Conservation (phyloP, 2,888 invertebrate genomes). For the Noctua janthina region DNA sequence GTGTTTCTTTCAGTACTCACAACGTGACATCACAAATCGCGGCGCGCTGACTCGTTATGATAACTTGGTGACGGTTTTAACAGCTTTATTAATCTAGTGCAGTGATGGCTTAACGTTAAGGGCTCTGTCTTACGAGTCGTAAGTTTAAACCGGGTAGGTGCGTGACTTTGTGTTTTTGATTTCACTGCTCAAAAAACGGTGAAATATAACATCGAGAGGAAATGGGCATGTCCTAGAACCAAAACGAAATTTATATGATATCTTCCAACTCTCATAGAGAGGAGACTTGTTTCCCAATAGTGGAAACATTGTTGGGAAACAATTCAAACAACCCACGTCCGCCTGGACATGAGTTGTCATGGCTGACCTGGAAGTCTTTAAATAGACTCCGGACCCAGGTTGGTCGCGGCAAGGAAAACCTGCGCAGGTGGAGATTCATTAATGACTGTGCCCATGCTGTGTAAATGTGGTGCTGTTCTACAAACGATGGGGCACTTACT, state of each 20-base stretch:
- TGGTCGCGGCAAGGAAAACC: too few species aligned
- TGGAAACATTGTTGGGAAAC: background rate
- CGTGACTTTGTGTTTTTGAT: background rate
- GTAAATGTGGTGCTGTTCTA: too few species aligned
- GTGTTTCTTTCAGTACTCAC: background rate
- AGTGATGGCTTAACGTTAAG: background rate
- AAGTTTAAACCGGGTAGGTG: background rate
- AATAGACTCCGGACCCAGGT: too few species aligned
- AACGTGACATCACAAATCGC: background rate
- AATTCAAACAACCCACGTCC: too few species aligned
- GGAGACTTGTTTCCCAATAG: background rate
- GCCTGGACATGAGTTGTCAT: too few species aligned
- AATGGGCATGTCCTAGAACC: background rate
- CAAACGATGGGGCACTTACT: too few species aligned
- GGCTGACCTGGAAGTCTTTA: too few species aligned
- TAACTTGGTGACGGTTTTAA: background rate
- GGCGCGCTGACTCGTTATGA: background rate
- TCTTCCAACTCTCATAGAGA: background rate
- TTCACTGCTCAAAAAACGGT: background rate
- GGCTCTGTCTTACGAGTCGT: background rate
- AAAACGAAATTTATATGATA: background rate
- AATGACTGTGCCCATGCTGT: too few species aligned
- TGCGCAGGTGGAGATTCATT: too few species aligned
- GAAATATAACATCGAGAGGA: background rate
- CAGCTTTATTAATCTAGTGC: background rate